Base-by-base conservation (phyloP, 2,113 vertebrate genomes). In the Sigmodon hispidus region DNA sequence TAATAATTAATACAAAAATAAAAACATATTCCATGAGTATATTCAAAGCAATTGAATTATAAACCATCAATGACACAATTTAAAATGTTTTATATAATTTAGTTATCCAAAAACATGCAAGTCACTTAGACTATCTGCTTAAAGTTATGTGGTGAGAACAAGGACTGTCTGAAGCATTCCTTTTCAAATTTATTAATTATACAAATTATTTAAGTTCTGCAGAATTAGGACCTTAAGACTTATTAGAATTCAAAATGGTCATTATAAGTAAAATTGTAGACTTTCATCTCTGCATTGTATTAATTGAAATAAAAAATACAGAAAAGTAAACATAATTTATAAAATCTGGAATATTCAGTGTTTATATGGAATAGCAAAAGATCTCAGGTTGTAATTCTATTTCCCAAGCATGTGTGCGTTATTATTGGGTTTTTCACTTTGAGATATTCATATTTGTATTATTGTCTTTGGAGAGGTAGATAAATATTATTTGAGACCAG, bases 21-120 rank as follows among this genome's bases (percentile, higher is more conserved):
- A 92, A 86, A 94, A 96, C 96, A 52, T 94, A 77, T 87, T 91
- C 45, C 52, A 88, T 86, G 92, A 91, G 36, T 84, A n/a, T 50
- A 86, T 31, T 48, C 70, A 94, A 45, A 95, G 43, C 36, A 84
- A 94, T 80, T 96, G 94, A 93, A 93, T 50, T 72, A 76, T 63
- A 43, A 95, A 73, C 96, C 83, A 94, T 79, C 69, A 90, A 29
- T 70, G 72, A 48, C 57, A 63, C 61, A 80, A 93, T 67, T 93
- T 96, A 93, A 89, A 48, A 52, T 87, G 81, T 95, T 96, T 93
- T 48, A 87, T 87, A 45, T 93, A 96, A 94, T 94, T 95, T 95
- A 26, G 55, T 94, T 97, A 95, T 90, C 86, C 31, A 91, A 69
- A 70, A 52, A 96, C 94, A 85, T 61, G 34, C 57, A 90, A 96